A percentile compares a stretch with the other conserved stretches of the same genome.
Evolutionary conservation across 2,797 vertebrate species (phyloP).

Genomic region (Yasuhikotakia modesta): DNA sequence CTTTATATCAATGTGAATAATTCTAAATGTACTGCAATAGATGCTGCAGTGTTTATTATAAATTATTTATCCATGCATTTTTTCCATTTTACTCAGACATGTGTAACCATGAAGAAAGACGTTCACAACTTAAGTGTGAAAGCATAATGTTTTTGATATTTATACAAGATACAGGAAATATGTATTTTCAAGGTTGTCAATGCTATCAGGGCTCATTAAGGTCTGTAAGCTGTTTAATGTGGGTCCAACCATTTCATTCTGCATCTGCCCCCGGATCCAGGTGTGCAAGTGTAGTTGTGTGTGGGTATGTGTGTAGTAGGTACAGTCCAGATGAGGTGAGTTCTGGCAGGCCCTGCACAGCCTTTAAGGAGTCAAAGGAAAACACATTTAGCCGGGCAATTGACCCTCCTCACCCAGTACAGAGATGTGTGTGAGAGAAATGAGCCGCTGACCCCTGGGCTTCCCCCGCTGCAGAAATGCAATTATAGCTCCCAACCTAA

Average conservation of each 20-base stretch:
- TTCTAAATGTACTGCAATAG: too few species aligned
- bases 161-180: neutral
- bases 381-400: constrained; percentile 78
- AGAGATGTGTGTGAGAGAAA: constrained; percentile 68
- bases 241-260: neutral
- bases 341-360: constrained; percentile 51
- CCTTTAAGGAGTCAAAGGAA: constrained; percentile 68
- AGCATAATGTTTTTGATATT: too few species aligned
- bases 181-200: neutral
- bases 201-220: neutral
- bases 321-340: constrained; percentile 58
- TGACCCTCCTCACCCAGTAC: constrained; percentile 67
- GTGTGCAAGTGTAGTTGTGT: neutral
- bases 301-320: constrained; percentile 13
- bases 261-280: neutral
- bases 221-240: neutral
- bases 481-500: constrained; percentile 87
- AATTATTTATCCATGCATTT: too few species aligned
- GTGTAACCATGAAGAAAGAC: too few species aligned
- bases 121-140: too few species aligned
- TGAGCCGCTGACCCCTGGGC: constrained; percentile 79
- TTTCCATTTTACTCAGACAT: too few species aligned
- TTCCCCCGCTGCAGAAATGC: constrained; percentile 80
- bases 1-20: neutral
- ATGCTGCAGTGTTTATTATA: too few species aligned